These are phyloP conservation scores for Sturnira hondurensis DNA, from an alignment of 2,113 vertebrate genomes.

Conservation along the genomic window DNA sequence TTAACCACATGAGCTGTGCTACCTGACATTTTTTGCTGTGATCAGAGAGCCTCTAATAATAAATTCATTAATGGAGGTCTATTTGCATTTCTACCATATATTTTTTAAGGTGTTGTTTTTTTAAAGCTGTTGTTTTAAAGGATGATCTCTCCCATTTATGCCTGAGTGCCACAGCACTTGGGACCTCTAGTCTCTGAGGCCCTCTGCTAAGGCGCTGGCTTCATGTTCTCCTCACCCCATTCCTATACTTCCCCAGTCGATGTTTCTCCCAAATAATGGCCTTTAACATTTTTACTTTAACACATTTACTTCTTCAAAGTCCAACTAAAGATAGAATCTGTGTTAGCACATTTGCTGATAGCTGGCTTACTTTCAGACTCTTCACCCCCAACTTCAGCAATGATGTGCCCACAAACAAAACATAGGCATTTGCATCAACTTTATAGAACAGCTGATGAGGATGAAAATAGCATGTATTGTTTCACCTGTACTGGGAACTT, in stretches of 20 bases:
- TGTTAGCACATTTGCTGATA: neutral
- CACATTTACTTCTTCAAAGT: slow-evolving; percentile 31
- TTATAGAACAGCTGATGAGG: neutral
- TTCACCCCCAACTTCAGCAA: neutral
- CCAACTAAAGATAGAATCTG: slow-evolving; percentile 51
- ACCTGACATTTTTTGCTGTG: neutral
- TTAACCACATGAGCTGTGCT: neutral
- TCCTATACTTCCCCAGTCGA: neutral
- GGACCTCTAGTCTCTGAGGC: neutral
- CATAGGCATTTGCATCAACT: neutral
- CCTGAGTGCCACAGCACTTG: neutral
- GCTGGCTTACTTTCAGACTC: neutral
- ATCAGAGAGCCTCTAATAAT: neutral
- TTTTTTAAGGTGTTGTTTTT: neutral
- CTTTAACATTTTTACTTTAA: neutral
- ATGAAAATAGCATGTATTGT: neutral
- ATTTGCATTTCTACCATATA: neutral
- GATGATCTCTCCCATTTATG: neutral
- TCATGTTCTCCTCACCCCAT: neutral
- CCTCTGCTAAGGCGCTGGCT: neutral
- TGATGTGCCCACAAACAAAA: neutral
- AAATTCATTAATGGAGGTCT: neutral
- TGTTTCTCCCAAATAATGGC: neutral
- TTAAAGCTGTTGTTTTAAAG: neutral
- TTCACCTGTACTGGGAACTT: neutral